These are phyloP conservation scores for Harpegnathos saltator DNA, from an alignment of 1,140 invertebrate genomes.

Conservation along the genomic window DNA sequence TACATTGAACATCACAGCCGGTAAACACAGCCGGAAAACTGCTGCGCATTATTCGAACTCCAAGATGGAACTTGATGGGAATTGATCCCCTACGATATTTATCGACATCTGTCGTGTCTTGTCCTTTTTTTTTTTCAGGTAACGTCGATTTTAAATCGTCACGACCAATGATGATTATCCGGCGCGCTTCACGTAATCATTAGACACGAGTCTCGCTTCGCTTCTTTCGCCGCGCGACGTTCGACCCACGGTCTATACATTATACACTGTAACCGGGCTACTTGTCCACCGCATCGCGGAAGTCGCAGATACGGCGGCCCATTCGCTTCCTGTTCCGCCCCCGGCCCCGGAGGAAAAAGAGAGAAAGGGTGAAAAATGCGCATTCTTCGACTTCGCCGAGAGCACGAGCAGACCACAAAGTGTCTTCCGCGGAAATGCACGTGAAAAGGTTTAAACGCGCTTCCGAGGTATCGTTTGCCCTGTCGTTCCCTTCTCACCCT, in stretches of 20 bases:
- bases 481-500: constrained; percentile 16
- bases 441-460: constrained; percentile 72
- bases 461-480: constrained; percentile 67
- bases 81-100: no score
- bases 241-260: no score
- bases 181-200: no score
- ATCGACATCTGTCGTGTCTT: no score
- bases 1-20: no score
- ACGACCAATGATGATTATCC: no score
- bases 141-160: no score
- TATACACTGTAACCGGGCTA: background rate
- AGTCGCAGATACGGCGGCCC: constrained; percentile 38
- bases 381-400: constrained; percentile 67
- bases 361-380: constrained; percentile 58
- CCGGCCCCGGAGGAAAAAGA: background rate
- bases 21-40: no score
- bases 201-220: background rate
- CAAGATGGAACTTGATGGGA: no score
- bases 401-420: constrained; percentile 68
- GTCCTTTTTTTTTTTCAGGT: no score
- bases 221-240: background rate
- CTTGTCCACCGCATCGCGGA: constrained; percentile 13
- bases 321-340: constrained; percentile 40
- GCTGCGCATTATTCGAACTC: no score
- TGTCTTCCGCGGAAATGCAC: constrained; percentile 71